Evolutionary conservation across 2,797 vertebrate genomes (phyloP).

Genomic region (Pantherophis alleghaniensis): DNA sequence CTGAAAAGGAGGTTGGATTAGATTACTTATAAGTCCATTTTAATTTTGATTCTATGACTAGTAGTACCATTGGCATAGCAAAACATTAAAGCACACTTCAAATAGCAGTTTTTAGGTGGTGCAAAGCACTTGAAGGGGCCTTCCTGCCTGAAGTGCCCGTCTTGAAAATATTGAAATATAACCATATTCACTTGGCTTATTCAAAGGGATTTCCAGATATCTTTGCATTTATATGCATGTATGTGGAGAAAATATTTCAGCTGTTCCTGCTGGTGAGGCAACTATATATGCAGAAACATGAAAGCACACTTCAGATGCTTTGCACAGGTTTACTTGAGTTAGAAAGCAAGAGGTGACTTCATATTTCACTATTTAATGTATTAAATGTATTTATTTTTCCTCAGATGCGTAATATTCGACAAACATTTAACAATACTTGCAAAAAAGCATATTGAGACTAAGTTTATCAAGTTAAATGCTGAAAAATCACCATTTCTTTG

Average conservation of each 20-base stretch:
- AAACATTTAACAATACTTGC: conserved; percentile 87
- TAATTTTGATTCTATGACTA: background rate
- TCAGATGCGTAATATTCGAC: conserved; percentile 93
- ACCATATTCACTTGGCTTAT: background rate
- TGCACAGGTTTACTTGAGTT: background rate
- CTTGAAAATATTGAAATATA: background rate
- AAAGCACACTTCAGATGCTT: background rate
- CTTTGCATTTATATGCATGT: background rate
- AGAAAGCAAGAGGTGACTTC: background rate
- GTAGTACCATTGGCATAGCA: background rate
- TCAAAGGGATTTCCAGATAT: background rate
- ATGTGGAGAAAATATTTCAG: background rate
- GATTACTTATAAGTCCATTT: background rate
- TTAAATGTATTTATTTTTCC: conserved; percentile 8
- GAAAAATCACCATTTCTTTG: conserved; percentile 95
- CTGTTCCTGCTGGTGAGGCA: background rate
- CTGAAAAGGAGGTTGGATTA: background rate
- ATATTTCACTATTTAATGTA: background rate
- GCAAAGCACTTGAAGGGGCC: background rate
- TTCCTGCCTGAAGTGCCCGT: background rate
- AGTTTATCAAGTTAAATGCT: conserved; percentile 94
- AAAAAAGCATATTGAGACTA: conserved; percentile 96
- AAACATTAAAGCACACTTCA: too few species aligned
- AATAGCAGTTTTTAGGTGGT: background rate
- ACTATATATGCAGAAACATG: background rate